A percentile compares a stretch with the other conserved stretches of the same genome.
These are phyloP conservation scores for Pteronura brasiliensis DNA, from an alignment of 2,113 vertebrate species.

Conservation along the genomic window DNA sequence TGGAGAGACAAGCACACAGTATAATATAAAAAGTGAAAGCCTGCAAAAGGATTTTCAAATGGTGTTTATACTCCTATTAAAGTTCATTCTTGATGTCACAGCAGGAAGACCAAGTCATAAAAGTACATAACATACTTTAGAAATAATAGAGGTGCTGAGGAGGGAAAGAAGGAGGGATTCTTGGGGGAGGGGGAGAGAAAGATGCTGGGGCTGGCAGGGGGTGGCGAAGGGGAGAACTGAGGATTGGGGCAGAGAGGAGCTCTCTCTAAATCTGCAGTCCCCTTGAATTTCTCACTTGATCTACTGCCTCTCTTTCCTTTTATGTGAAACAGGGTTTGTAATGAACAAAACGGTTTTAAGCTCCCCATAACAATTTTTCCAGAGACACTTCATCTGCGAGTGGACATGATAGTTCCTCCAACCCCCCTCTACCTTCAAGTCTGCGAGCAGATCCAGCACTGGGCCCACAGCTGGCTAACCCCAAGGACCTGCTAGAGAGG, in stretches of 20 bases:
- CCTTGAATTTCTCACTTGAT: neutral
- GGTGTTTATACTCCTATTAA: conserved; percentile 36
- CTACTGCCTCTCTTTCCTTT: neutral
- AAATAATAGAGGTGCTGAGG: neutral
- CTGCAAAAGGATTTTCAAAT: conserved; percentile 4
- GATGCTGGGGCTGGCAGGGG: rapidly evolving
- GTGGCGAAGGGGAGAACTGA: neutral
- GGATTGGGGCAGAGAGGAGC: neutral
- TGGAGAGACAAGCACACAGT: neutral
- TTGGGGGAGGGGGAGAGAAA: neutral
- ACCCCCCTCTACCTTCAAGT: neutral
- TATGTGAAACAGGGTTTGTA: neutral
- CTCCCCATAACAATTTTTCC: neutral
- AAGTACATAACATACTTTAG: neutral
- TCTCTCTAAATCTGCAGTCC: neutral
- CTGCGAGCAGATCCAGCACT: neutral
- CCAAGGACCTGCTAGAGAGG: rapidly evolving
- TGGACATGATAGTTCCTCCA: rapidly evolving
- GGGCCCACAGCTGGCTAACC: neutral
- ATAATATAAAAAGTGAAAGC: conserved; percentile 5
- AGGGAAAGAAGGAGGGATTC: neutral
- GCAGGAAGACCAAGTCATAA: conserved; percentile 14
- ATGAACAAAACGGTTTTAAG: neutral
- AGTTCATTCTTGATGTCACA: conserved; percentile 26
- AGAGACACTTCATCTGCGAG: neutral